Evolutionary conservation across 2,113 vertebrate genomes (phyloP), one percentile per base, ranked within the genome.

Genomic region (Panthera uncia): DNA sequence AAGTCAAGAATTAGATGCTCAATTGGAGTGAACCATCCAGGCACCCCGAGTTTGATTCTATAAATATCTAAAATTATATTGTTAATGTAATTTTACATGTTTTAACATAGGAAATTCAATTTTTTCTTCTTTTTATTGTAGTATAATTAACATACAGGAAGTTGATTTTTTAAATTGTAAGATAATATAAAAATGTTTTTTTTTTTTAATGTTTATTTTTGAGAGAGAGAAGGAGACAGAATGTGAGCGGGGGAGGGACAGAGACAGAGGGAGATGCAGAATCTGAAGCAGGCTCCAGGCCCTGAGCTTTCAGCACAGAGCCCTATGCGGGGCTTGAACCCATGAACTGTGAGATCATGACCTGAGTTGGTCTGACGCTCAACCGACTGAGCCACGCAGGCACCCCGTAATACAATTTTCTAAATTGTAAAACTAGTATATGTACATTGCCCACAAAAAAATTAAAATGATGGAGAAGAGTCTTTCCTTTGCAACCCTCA

Each of bases 351-450:
- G 45, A 45, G 7, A 45, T 45, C 45, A 45, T 45, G 45, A 45
- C 45, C 7, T 45, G 45, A 45, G 45, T 45, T 45, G 45, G 45
- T 45, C 45, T 45, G 45, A 45, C 7, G 8, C 7, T 45, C 45
- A 45, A 45, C 45, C 45, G 7, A 45, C 45, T 45, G 45, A 45
- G 45, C 45, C 45, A 45, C 8, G 8, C 45, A 9, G 45, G 45
- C 45, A 45, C 45, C 45, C 45, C 45, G 1, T 45, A 45, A 45
- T 45, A 45, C 45, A 45, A 25, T 88, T 80, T 94, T 85, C 48
- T 95, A 66, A 89, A 89, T 76, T 81, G 7, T 94, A 52, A 94
- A 92, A 92, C 12, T 89, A 66, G 50, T 65, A 78, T 13, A 71
- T 31, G 13, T 27, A 55, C 38, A 57, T 84, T 31, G 12, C 33